Evolutionary conservation across 30 jellyfish, hydroid and myxozoan genomes (phyloP).

Genomic region (Rhopilema esculentum): DNA sequence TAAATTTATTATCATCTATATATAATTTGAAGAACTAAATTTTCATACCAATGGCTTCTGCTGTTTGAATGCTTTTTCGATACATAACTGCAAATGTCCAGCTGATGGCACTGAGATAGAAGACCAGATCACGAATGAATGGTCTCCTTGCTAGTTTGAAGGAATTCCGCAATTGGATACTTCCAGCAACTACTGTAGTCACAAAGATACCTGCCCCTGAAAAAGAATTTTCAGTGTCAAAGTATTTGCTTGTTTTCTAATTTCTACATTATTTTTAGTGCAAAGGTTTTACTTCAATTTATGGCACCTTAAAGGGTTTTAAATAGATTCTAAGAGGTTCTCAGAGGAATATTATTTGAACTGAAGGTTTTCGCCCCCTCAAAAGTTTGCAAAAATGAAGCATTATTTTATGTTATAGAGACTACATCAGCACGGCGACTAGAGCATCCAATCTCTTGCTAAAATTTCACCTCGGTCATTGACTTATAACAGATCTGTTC

Average conservation of each 20-base stretch:
- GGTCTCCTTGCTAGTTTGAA: slow-evolving; percentile 91
- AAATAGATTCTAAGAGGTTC: no score
- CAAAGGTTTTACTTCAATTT: no score
- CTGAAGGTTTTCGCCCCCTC: no score
- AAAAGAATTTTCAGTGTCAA: background rate
- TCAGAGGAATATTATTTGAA: no score
- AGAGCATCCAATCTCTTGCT: background rate
- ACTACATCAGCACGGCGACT: background rate
- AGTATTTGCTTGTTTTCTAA: background rate
- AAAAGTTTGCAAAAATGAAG: no score
- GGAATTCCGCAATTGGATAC: slow-evolving; percentile 71
- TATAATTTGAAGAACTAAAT: no score
- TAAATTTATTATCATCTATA: no score
- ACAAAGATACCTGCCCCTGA: slow-evolving; percentile 96
- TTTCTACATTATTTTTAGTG: background rate
- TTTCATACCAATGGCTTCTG: slow-evolving; percentile 86
- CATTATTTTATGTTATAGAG: no score
- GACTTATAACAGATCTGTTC: no score
- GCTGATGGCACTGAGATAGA: slow-evolving; percentile 80
- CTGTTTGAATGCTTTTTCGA: slow-evolving; percentile 74
- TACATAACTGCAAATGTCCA: slow-evolving; percentile 92
- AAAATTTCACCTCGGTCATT: no score
- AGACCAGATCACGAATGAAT: slow-evolving; percentile 77
- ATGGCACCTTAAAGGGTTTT: no score
- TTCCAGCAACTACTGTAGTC: slow-evolving; percentile 87